Base-by-base conservation (phyloP, 2,797 vertebrate species). In the Myiotriccus ornatus region DNA sequence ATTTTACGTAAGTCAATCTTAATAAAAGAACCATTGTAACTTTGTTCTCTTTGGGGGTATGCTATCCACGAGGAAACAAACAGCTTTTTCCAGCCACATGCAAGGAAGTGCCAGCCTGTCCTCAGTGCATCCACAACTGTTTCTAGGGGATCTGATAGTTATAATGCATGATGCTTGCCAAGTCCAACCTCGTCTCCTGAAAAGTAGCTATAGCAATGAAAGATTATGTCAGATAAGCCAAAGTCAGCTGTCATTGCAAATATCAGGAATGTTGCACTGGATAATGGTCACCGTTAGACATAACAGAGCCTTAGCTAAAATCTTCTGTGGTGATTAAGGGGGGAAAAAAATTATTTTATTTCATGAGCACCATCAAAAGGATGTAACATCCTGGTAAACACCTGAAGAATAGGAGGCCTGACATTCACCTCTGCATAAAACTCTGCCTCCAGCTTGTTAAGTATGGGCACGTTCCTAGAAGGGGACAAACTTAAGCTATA, bases 1-100 rank as follows among this genome's bases (percentile, higher is more conserved):
- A 77, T 92, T 96, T 96, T 95, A 85, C 30, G 46, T 89, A 84
- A 95, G 62, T 92, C 75, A 56, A 7, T 73, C 64, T 92, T 80
- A 80, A 90, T 87, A 82, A 93, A 90, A 84, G 46, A 47, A 46
- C 37, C 50, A 60, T 88, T 93, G 47, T 94, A 87, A 77, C 35
- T 68, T 32, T 63, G 60, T 56, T 70, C 53, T 82, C 46, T 90
- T 75, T 90, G 46, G 34, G 25, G 53, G 1, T 84, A 76, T 60
- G 60, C 27, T 87, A 18, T 49, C 67, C 25, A 7, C 52, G 67
- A 87, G 20, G 41, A 68, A 94, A 86, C 23, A 85, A 83, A 55
- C n/a, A 43, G 19, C 15, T 76, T 91, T 87, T 89, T 78, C 64
- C 64, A 81, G 22, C 44, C 56, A n/a, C 30, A 59, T 64, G 53